Base-by-base conservation (phyloP, 2,888 invertebrate species). In the Trachelus stipa region DNA sequence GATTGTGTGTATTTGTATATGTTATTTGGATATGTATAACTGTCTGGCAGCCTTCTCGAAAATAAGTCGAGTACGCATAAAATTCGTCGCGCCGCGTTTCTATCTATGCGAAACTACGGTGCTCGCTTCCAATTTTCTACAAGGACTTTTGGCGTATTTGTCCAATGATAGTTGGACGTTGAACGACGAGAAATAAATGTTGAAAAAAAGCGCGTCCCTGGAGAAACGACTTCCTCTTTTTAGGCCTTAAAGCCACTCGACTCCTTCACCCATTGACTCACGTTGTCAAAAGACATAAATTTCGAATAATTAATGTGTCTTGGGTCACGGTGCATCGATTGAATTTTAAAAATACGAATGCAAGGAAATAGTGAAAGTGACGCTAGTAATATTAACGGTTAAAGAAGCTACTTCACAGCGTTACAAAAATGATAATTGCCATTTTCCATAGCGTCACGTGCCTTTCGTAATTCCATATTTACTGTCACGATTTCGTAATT, bases 81-180 rank as follows among this genome's bases (percentile, higher is more conserved):
- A 71, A 34, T 15, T 71, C 12, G 33, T 34, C 71, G 71, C 31
- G 71, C 71, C 71, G 33, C 33, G 31, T 71, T 34, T 71, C 71
- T 34, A 71, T 71, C 71, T 33, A 6, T 31, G 71, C 71, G 71
- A 71, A 56, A 23, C 1, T 23, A 9, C 56, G 23, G 56, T 23
- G 23, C 31, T 34, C 71, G 71, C 71, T 71, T 71, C 71, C 71
- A 71, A 71, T 71, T 71, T 71, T 71, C 71, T 11, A 56, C 56
- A 9, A 56, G 56, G 23, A 56, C 56, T 56, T 23, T 56, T 56
- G 56, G 56, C 56, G 56, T 56, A 9, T 56, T 23, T 15, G 56
- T 56, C 1, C 56, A 56, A 56, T 0, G 56, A 23, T 9, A 23
- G 56, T 56, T 56, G 56, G 23, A 56, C 23, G 56, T 56, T 56